Percentiles rank a stretch among this genome's conserved stretches.
phyloP scores from a whole-genome alignment of 2,113 vertebrate species.

The Thamnophis sirtalis region DNA sequence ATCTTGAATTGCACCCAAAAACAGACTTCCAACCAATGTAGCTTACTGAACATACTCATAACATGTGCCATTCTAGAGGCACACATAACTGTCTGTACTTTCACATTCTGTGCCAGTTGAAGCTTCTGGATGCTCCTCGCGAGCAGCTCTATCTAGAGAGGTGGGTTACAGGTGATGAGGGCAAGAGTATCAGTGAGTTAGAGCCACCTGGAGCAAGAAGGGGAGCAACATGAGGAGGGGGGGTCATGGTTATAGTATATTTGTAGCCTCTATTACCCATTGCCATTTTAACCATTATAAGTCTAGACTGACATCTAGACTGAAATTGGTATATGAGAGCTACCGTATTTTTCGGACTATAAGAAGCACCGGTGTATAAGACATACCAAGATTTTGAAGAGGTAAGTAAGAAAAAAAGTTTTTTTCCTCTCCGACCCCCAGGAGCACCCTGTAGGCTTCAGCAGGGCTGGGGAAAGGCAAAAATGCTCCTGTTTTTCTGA shows the following conservation, averaged over 20 bases:
- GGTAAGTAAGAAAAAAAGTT: too few species aligned
- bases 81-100: neutral
- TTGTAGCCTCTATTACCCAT: neutral
- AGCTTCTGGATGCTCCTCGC: neutral
- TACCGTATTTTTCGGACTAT: neutral
- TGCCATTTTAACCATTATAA: neutral
- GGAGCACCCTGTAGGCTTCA: too few species aligned
- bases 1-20: neutral
- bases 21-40: neutral
- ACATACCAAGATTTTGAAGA: too few species aligned
- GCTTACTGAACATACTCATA: neutral
- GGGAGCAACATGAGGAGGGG: neutral
- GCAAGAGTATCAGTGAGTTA: neutral
- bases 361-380: too few species aligned
- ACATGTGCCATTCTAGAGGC: neutral
- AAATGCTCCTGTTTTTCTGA: too few species aligned
- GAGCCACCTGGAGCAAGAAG: neutral
- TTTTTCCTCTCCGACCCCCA: too few species aligned
- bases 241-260: neutral
- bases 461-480: too few species aligned
- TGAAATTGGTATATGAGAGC: neutral
- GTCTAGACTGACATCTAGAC: neutral
- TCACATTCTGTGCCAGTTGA: neutral
- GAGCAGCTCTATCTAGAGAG: neutral
- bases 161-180: neutral